Base-by-base conservation (phyloP, 2,113 vertebrate species). In the Tachuris rubrigastra region DNA sequence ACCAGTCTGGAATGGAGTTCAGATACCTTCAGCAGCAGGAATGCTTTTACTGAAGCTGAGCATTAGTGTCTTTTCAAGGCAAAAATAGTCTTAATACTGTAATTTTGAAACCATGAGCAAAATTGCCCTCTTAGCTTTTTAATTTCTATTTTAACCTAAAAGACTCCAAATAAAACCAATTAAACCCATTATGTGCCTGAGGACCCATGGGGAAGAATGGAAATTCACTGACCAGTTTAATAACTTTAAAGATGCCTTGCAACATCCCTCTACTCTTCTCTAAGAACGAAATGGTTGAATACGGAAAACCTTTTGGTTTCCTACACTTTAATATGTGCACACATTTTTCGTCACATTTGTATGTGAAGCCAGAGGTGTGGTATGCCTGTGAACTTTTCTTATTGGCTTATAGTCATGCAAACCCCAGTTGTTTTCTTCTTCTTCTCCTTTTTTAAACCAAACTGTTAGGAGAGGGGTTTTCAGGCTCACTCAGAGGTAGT, bases 401-500 rank as follows among this genome's bases (percentile, higher is more conserved):
- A 30, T 0, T 17, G 13, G 5, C 39, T 41, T 27, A 18, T 20
- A 42, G 16, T 30, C 0, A 0, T 5, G 31, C 39, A 31, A 42
- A 60, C 24, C 8, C 6, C 10, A 69, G 25, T 65, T 12, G 12
- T 23, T 59, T 53, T 68, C n/a, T 19, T 65, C 30, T 18, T 46
- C 28, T 42, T 30, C 15, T 30, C 17, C 9, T 33, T 94, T 60
- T 65, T 52, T 8, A 27, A 82, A 27, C 10, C 2, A 0, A 39
- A 41, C 14, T 55, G 37, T 56, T 46, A 49, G 46, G 42, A 81
- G 27, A 42, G 23, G 12, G 27, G 2, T 4, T 75, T 91, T 89
- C 3, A 10, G 73, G 44, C 23, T 85, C 2, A 0, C 59, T 60
- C 31, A 22, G 49, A 0, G 2, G 20, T n/a, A 16, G 35, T 6